These are phyloP conservation scores for Eristalis pertinax DNA, from an alignment of 2,888 invertebrate genomes.

Conservation along the genomic window DNA sequence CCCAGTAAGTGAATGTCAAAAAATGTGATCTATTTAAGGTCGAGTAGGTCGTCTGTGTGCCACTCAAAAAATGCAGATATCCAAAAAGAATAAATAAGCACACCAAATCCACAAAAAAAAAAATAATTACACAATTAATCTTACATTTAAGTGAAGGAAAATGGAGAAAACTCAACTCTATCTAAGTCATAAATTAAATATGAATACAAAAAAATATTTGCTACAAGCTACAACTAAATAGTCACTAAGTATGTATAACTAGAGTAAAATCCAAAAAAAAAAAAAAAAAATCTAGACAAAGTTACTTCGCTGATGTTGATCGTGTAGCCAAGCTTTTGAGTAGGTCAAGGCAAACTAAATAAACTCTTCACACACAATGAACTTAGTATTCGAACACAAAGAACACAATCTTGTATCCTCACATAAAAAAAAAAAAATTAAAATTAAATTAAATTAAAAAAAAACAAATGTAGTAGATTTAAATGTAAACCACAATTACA, in stretches of 20 bases:
- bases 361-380: conserved; percentile 34
- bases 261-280: background rate
- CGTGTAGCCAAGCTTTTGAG: conserved; percentile 1
- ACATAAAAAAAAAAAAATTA: background rate
- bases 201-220: conserved; percentile 2
- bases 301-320: background rate
- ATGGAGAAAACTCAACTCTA: background rate
- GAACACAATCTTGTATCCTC: conserved; percentile 1
- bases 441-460: background rate
- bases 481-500: conserved; percentile 8
- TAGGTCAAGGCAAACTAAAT: background rate
- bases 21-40: conserved; percentile 81
- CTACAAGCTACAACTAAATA: conserved; percentile 21
- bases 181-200: conserved; percentile 57
- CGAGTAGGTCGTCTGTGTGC: conserved; percentile 73
- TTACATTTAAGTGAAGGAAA: conserved; percentile 46
- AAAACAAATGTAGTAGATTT: background rate
- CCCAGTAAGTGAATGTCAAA: conserved; percentile 80
- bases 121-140: conserved; percentile 6
- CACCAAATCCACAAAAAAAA: conserved; percentile 20
- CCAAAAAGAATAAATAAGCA: conserved; percentile 1
- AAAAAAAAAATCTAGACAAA: background rate
- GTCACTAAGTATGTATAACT: conserved; percentile 10
- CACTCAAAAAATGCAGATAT: conserved; percentile 39
- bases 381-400: conserved; percentile 14